Base-by-base conservation (phyloP, 2,113 vertebrate genomes). In the Nymphicus hollandicus region DNA sequence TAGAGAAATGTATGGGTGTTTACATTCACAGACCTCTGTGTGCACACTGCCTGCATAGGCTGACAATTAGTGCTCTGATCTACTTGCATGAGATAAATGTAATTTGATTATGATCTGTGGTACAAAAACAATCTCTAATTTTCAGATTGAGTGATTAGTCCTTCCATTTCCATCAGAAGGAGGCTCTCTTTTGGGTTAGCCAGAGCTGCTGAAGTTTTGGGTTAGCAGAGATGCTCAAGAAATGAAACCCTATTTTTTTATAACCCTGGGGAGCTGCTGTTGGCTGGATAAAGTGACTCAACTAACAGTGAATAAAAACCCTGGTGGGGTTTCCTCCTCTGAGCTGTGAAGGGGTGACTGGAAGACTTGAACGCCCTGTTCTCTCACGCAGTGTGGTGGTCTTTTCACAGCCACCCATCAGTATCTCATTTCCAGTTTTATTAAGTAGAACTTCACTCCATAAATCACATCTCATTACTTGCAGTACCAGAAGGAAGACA, bases 391-490 rank as follows among this genome's bases (percentile, higher is more conserved):
- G 63, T 44, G 74, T 77, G 87, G 93, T 96, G 87, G 94, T 89
- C 94, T 89, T 91, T 92, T 64, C 47, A 87, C 47, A 89, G 49
- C 49, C 47, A 87, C 63, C 53, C 94, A 91, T 77, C 78, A 93
- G 70, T 85, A 72, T 93, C 79, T 80, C 35, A 87, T 97, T 95
- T 92, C 72, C 91, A 88, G 66, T 87, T 91, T 79, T 81, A 58
- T 91, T 92, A 89, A 95, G 49, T 31, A 83, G 74, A 94, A 91
- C 47, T 90, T 89, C 56, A 83, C 85, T 93, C 92, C 80, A 89
- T 96, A 95, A 96, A 95, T 95, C 81, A 94, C 41, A 44, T 91
- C 66, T 88, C 2, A 0, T 85, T 89, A 64, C 47, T 95, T 89
- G 44, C 85, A 91, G 71, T 39, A 83, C 89, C 81, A 97, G 78